Evolutionary conservation across 2,797 vertebrate species (phyloP).

Genomic region (Peromyscus eremicus): DNA sequence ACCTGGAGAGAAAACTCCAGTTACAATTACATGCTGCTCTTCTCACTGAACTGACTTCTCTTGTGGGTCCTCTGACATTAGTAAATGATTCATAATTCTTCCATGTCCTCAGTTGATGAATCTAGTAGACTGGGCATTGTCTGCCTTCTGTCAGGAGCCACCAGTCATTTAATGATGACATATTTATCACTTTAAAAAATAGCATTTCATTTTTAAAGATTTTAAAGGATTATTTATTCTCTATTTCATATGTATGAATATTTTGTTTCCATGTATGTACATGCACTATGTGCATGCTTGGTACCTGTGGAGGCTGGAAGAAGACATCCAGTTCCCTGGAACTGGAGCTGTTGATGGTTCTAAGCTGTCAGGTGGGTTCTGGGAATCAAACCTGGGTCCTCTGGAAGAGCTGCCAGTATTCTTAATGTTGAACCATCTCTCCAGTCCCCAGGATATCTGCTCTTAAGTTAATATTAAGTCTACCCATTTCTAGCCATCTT

Average conservation of each 20-base stretch:
- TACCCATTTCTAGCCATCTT: neutral
- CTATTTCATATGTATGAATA: neutral
- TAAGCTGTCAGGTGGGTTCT: neutral
- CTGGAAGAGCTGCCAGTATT: neutral
- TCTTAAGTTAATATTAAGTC: neutral
- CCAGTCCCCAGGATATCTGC: neutral
- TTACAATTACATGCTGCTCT: neutral
- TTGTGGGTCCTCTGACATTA: neutral
- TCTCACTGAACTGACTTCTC: neutral
- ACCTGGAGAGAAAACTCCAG: no score
- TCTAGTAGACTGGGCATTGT: neutral
- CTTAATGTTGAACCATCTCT: neutral
- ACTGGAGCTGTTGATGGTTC: neutral
- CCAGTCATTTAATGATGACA: neutral
- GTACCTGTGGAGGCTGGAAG: neutral
- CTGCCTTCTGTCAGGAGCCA: neutral
- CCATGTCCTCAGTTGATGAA: neutral
- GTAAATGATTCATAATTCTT: neutral
- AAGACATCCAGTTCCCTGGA: neutral
- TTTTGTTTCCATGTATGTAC: neutral
- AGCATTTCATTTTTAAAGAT: neutral
- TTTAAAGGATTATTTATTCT: neutral
- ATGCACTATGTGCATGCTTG: neutral
- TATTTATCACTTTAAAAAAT: neutral
- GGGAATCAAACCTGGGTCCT: neutral